Evolutionary conservation across 1,140 invertebrate genomes (phyloP).

Genomic region (Aphidius gifuensis): DNA sequence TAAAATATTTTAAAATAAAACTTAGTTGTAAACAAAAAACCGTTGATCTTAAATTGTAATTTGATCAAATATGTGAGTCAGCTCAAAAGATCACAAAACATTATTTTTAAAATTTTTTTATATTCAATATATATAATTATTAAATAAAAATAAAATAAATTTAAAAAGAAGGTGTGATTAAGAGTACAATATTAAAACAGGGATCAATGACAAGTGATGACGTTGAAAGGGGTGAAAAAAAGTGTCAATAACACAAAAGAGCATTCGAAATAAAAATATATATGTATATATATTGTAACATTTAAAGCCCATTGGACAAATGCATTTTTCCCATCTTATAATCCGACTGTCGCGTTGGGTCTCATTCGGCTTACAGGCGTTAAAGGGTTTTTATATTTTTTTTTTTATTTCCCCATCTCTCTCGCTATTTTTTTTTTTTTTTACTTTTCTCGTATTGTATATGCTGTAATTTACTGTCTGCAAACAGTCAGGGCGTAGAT

Average conservation of each 20-base stretch:
- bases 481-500: constrained; percentile 53
- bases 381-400: constrained; percentile 37
- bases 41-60: too few species aligned
- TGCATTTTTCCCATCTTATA: constrained; percentile 25
- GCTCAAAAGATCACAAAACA: too few species aligned
- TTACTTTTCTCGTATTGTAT: constrained; percentile 42
- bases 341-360: too few species aligned
- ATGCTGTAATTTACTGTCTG: constrained; percentile 54
- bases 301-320: constrained; percentile 24
- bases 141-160: not conserved
- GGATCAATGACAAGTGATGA: constrained; percentile 20
- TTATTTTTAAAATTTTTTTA: too few species aligned
- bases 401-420: constrained; percentile 3
- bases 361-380: constrained; percentile 24
- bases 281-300: constrained; percentile 14
- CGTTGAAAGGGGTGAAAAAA: constrained; percentile 24
- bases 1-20: too few species aligned
- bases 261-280: constrained; percentile 19
- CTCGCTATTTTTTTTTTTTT: constrained; percentile 1
- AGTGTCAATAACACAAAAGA: constrained; percentile 22
- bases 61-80: too few species aligned
- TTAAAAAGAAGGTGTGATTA: too few species aligned
- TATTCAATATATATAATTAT: not conserved
- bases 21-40: too few species aligned
- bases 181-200: not conserved